phyloP scores from a whole-genome alignment of 2,888 invertebrate genomes.

The Clitarchus hookeri region DNA sequence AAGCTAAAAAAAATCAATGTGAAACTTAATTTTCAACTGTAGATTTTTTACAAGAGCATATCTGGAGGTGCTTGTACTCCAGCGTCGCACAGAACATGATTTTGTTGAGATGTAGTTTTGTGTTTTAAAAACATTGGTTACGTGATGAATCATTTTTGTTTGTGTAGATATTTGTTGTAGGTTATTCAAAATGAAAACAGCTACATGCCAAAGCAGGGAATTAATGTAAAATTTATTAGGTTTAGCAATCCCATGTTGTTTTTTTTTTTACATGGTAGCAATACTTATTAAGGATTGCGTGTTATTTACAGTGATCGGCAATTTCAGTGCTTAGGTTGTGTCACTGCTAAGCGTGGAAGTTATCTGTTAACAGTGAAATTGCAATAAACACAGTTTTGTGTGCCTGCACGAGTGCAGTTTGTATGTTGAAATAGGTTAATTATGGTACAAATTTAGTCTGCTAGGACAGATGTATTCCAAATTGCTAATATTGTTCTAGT shows the following conservation, averaged over 20 bases:
- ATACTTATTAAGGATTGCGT: not conserved
- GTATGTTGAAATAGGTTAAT: not conserved
- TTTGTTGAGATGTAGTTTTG: not conserved
- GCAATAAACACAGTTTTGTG: not conserved
- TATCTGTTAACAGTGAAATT: not conserved
- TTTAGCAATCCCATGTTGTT: not conserved
- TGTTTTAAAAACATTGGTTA: not conserved
- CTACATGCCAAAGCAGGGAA: constrained; percentile 3
- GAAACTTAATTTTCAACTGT: too few relatives aligned
- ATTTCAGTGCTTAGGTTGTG: constrained; percentile 2
- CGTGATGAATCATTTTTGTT: not conserved
- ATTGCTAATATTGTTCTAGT: not conserved
- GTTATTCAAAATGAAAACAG: not conserved
- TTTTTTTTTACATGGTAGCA: constrained; percentile 14
- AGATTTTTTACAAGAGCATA: not conserved
- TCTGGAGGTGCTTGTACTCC: not conserved
- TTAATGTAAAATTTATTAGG: not conserved
- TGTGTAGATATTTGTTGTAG: not conserved
- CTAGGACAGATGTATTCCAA: constrained; percentile 1
- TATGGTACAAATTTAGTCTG: constrained; percentile 5
- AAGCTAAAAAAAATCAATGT: too few relatives aligned
- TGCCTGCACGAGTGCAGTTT: not conserved
- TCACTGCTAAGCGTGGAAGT: not conserved
- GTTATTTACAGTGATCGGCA: not conserved
- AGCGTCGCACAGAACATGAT: too few relatives aligned